Base-by-base conservation (phyloP, 2,797 vertebrate species). In the Sphenodon punctatus region DNA sequence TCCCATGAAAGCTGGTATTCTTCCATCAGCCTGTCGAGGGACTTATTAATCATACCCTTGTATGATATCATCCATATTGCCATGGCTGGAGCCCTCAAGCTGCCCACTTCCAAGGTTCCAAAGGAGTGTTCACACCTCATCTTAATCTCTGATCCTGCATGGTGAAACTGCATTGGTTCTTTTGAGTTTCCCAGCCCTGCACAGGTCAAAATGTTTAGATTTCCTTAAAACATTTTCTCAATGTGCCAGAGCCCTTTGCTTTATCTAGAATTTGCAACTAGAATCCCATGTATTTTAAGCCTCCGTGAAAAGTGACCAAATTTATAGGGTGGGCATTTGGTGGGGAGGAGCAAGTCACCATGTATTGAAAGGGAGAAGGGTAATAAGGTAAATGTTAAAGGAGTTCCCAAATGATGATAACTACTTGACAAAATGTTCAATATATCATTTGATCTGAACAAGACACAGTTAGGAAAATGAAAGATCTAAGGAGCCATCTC, bases 1-100 rank as follows among this genome's bases (percentile, higher is more conserved):
- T 66, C 77, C 11, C n/a, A 6, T 6, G 25, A 12, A 23, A 5
- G 59, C 76, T 72, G 84, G 43, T 80, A 86, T 72, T 22, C 39
- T 83, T 25, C 36, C 61, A 39, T 4, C 48, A 5, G 7, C 65
- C 25, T 43, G 55, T 65, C 49, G 42, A 61, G 69, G 66, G 20
- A 10, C 32, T 17, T 53, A 53, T 25, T 51, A 49, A 15, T 30
- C 6, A 27, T 43, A 9, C 10, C 38, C 15, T 27, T 41, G n/a
- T 20, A 25, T 10, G 61, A 34, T 46, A 4, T 3, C 38, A 81
- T 81, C 34, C 17, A 67, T 48, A 7, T 51, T 48, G 14, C 15
- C 30, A 42, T 0, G 1, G 19, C 49, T 1, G 64, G 34, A 70
- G 32, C 27, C 6, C 25, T 43, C 49, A 32, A 78, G 38, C 32